Conservation (phyloP, 2,797 vertebrate species). For the Crenichthys baileyi region DNA sequence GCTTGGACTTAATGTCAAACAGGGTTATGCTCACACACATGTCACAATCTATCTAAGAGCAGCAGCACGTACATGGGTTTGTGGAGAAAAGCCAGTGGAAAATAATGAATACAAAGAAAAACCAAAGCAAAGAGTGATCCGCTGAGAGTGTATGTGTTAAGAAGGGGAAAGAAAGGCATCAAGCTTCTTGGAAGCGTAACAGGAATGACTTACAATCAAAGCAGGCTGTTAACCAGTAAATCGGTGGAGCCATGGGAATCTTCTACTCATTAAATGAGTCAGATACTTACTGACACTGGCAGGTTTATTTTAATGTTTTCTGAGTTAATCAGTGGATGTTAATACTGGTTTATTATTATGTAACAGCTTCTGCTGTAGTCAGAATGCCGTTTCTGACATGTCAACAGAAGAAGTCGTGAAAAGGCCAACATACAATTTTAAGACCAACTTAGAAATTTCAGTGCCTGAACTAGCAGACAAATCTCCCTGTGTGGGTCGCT, state of each 20-base stretch:
- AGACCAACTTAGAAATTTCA: constrained; percentile 57
- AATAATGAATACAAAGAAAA: constrained; percentile 72
- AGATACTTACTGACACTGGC: not conserved
- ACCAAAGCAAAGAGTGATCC: constrained; percentile 40
- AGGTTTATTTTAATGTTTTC: not conserved
- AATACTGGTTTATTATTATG: not conserved
- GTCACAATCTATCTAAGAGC: constrained; percentile 19
- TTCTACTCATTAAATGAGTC: not conserved
- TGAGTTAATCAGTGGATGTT: not conserved
- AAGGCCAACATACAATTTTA: constrained; percentile 27
- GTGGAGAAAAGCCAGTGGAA: constrained; percentile 31
- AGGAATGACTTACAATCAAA: constrained; percentile 29
- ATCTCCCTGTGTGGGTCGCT: no score
- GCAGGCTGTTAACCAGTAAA: constrained; percentile 27
- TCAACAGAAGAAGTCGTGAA: constrained; percentile 22
- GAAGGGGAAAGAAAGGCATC: constrained; percentile 17
- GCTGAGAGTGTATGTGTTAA: constrained; percentile 13
- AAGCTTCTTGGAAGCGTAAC: constrained; percentile 36
- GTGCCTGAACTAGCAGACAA: constrained; percentile 16
- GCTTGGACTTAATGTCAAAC: constrained; percentile 29
- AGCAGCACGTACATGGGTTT: constrained; percentile 30
- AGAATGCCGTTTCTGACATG: not conserved
- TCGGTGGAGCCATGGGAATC: not conserved
- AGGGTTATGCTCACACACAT: constrained; percentile 27
- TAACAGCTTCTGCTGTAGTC: not conserved